These are phyloP conservation scores for Melanotaenia parkinsoni DNA, from an alignment of 2,797 vertebrate species.

Conservation along the genomic window DNA sequence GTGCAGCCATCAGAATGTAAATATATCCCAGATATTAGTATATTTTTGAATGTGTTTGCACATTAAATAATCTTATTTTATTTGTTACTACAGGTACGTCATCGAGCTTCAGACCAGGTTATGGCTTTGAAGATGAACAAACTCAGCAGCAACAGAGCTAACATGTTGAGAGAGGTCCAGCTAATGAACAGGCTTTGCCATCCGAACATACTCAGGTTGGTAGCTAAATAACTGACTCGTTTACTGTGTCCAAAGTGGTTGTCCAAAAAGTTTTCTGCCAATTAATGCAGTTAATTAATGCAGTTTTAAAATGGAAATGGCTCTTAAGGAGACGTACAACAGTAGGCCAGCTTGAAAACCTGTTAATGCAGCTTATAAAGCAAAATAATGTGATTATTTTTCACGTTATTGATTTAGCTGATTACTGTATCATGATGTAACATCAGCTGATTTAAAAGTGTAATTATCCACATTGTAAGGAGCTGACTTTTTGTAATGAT, in stretches of 20 bases:
- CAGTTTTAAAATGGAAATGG: neutral
- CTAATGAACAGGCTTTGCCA: conserved; percentile 98
- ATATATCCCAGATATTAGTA: neutral
- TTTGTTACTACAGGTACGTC: conserved; percentile 86
- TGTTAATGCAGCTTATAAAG: conserved; percentile 7
- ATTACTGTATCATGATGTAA: conserved; percentile 5
- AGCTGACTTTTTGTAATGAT: neutral
- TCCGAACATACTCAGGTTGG: conserved; percentile 81
- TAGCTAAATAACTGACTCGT: neutral
- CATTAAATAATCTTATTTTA: neutral
- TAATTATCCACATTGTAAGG: conserved; percentile 1
- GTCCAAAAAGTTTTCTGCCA: neutral
- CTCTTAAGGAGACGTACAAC: neutral
- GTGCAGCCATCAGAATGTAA: neutral
- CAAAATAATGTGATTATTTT: neutral
- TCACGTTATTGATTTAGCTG: neutral
- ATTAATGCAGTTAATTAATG: neutral
- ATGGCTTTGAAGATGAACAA: conserved; percentile 99
- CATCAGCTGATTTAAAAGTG: neutral
- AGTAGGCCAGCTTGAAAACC: neutral
- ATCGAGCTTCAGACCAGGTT: conserved; percentile 93
- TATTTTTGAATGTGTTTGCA: neutral
- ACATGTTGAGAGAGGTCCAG: conserved; percentile 97
- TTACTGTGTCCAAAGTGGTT: neutral
- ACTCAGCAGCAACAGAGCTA: conserved; percentile 95